A percentile compares a stretch with the other conserved stretches of the same genome.
Evolutionary conservation across 2,797 vertebrate species (phyloP).

Genomic region (Simalia tracyae): DNA sequence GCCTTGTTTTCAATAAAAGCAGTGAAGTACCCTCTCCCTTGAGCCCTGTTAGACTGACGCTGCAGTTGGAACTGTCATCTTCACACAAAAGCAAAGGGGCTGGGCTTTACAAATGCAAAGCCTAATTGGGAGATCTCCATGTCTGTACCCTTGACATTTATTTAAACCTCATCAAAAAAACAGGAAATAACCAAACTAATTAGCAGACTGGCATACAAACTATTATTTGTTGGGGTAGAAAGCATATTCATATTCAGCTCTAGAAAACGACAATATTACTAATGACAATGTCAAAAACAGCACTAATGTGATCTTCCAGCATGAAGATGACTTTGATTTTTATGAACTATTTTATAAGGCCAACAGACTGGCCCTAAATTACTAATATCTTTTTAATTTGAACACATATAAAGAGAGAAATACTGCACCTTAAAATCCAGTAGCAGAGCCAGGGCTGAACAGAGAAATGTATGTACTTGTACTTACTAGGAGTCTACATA

Average conservation of each 20-base stretch:
- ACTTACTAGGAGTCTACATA: background rate
- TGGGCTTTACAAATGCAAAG: constrained; percentile 80
- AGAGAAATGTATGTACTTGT: constrained; percentile 10
- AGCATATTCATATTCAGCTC: constrained; percentile 50
- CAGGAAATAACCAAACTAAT: constrained; percentile 83
- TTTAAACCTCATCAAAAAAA: constrained; percentile 80
- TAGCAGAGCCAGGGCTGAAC: background rate
- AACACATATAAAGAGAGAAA: background rate
- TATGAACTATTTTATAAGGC: background rate
- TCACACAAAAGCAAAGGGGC: constrained; percentile 74
- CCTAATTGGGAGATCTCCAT: constrained; percentile 88
- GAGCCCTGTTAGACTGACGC: constrained; percentile 88
- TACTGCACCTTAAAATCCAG: constrained; percentile 23
- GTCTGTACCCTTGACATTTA: constrained; percentile 80
- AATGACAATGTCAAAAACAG: background rate
- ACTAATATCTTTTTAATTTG: constrained; percentile 6
- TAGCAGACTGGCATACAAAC: constrained; percentile 76
- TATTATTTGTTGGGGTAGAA: constrained; percentile 54
- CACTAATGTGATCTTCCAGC: background rate
- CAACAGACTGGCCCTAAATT: constrained; percentile 2
- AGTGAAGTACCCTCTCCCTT: constrained; percentile 75
- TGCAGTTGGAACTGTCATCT: constrained; percentile 81
- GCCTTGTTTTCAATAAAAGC: constrained; percentile 72
- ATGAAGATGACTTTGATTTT: constrained; percentile 12
- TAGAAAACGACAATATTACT: constrained; percentile 26